Conservation (phyloP, 35 echinoderm and acorn worm genomes). For the Diadema setosum region DNA sequence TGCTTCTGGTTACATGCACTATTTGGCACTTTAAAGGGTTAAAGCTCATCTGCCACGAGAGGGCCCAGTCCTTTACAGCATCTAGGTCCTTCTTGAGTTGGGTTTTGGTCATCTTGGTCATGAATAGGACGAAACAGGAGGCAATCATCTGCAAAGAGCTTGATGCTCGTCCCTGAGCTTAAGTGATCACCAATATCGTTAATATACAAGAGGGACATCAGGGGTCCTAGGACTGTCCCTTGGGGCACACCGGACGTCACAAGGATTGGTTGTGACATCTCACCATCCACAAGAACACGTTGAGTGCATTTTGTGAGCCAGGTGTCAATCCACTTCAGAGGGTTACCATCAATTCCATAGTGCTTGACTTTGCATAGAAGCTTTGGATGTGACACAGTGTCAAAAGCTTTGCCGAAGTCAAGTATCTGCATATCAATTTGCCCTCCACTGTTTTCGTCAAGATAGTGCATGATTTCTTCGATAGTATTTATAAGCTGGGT, state of each 20-base stretch:
- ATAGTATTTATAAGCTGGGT: conserved; percentile 21
- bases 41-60: conserved; percentile 57
- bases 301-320: conserved; percentile 7
- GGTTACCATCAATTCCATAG: background rate
- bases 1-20: conserved; percentile 11
- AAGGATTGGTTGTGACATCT: background rate
- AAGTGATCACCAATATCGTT: conserved; percentile 34
- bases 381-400: background rate
- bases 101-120: background rate
- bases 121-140: conserved; percentile 59
- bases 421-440: background rate
- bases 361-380: conserved; percentile 6
- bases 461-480: background rate
- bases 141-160: conserved; percentile 80
- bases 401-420: background rate
- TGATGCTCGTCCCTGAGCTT: conserved; percentile 30
- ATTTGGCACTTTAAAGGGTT: conserved; percentile 45
- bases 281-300: conserved; percentile 25
- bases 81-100: conserved; percentile 4
- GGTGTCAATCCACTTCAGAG: conserved; percentile 6
- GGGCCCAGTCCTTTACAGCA: conserved; percentile 14
- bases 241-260: background rate
- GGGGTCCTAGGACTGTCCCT: background rate
- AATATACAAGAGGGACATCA: background rate
- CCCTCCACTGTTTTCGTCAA: background rate